phyloP scores from a whole-genome alignment of 2,113 vertebrate genomes.

The Numida meleagris region DNA sequence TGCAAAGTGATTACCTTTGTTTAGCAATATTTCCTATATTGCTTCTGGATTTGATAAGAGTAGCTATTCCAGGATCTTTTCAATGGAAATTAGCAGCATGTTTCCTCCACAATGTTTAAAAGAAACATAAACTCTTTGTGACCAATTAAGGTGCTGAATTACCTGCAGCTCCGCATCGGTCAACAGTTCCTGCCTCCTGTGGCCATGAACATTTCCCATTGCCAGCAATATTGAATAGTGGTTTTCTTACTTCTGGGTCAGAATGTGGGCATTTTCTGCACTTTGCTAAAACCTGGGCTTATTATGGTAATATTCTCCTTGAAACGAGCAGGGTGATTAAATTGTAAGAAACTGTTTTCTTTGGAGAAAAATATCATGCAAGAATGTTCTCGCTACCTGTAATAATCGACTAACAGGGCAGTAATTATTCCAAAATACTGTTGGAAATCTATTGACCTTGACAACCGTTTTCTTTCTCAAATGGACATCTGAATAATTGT shows the following conservation, averaged over 20 bases:
- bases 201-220: rapidly evolving
- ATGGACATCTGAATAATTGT: neutral
- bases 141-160: neutral
- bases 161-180: neutral
- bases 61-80: neutral
- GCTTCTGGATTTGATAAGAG: neutral
- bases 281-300: rapidly evolving
- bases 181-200: neutral
- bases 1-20: neutral
- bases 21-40: neutral
- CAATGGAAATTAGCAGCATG: neutral
- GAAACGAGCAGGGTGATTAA: neutral
- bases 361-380: rapidly evolving
- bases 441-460: neutral
- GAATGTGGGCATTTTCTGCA: neutral
- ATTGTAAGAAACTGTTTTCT: neutral
- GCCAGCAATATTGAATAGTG: rapidly evolving
- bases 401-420: neutral
- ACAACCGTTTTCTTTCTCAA: neutral
- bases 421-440: neutral
- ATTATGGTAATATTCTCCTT: neutral
- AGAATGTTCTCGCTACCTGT: neutral
- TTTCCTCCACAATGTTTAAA: neutral
- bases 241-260: neutral
- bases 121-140: neutral